Conservation (phyloP, 2,113 vertebrate genomes). For the Cheirogaleus medius region DNA sequence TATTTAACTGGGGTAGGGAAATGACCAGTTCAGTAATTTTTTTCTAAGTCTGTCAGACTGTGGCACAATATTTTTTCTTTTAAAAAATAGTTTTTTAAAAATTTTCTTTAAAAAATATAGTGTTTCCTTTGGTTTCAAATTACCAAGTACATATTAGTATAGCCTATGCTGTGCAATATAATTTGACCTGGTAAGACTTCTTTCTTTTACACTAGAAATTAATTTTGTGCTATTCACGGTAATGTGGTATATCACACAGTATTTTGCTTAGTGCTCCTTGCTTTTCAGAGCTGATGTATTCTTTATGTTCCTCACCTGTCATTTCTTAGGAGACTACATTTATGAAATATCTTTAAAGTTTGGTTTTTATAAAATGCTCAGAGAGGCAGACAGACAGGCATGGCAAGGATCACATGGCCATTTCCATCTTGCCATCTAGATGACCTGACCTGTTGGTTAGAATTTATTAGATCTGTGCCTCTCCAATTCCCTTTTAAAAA, state of each 20-base stretch:
- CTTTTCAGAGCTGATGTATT: conserved; percentile 16
- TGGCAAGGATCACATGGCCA: not conserved
- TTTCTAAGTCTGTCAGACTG: not conserved
- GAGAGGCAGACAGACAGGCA: not conserved
- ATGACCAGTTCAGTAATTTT: not conserved
- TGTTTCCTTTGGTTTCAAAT: conserved; percentile 40
- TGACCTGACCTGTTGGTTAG: not conserved
- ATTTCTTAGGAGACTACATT: not conserved
- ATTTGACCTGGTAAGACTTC: conserved; percentile 20
- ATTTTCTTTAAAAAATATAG: not conserved
- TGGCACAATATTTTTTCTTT: not conserved
- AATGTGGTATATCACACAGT: not conserved
- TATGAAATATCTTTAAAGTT: conserved; percentile 26
- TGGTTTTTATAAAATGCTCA: not conserved
- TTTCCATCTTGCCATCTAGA: not conserved
- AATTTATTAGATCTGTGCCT: not conserved
- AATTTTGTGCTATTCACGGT: not conserved
- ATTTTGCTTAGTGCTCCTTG: not conserved
- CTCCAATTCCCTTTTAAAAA: conserved; percentile 18
- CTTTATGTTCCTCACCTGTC: not conserved
- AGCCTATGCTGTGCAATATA: not conserved
- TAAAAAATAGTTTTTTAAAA: not conserved
- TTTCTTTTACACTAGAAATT: conserved; percentile 9
- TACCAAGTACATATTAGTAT: not conserved
- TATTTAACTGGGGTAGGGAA: not conserved